Conservation (phyloP, 53 echinoderm and acorn worm genomes). For the Astropecten irregularis region DNA sequence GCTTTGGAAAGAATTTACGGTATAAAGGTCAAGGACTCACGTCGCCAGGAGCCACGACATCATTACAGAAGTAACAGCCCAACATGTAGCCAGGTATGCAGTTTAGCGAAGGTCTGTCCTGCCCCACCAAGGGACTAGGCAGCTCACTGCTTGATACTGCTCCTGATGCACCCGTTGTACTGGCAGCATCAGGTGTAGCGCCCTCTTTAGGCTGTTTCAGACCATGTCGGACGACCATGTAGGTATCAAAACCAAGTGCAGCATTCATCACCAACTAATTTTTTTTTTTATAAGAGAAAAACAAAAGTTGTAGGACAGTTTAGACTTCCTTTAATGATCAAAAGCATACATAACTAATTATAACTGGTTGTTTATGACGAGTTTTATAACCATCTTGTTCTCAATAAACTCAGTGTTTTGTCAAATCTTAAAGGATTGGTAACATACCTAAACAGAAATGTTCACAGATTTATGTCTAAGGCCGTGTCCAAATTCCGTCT, state of each 20-base stretch:
- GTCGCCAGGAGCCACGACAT: conserved; percentile 97
- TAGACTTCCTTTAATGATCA: not conserved
- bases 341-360: too few relatives aligned
- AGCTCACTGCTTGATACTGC: not conserved
- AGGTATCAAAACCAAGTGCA: conserved; percentile 96
- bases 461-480: too few relatives aligned
- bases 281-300: not conserved
- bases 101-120: not conserved
- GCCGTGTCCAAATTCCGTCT: too few relatives aligned
- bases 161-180: not conserved
- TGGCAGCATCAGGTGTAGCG: not conserved
- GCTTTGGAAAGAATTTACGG: not conserved
- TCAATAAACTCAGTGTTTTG: too few relatives aligned
- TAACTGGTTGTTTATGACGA: too few relatives aligned
- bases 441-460: too few relatives aligned
- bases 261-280: conserved; percentile 91
- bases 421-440: too few relatives aligned
- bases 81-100: conserved; percentile 81
- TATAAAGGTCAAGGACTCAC: conserved; percentile 62
- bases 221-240: conserved; percentile 96
- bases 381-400: too few relatives aligned
- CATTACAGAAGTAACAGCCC: conserved; percentile 99
- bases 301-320: not conserved
- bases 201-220: conserved; percentile 66
- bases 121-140: not conserved